Percentiles rank a stretch among this genome's conserved stretches.
These are phyloP conservation scores for Coenobita brevimanus DNA, from an alignment of 1,140 invertebrate species.

Conservation along the genomic window DNA sequence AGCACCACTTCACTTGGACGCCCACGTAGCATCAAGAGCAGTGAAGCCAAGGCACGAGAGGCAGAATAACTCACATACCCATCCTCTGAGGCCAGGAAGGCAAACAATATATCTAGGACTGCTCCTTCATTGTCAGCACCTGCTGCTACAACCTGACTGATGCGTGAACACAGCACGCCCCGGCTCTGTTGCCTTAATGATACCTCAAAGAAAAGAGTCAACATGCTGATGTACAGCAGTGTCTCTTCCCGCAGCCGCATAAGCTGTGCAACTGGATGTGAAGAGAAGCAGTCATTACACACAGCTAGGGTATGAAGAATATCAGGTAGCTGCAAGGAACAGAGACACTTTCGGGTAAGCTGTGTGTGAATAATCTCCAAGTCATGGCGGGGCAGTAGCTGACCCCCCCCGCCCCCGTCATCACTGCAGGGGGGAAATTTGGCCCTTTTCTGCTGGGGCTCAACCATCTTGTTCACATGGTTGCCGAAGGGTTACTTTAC, in stretches of 20 bases:
- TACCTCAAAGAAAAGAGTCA: conserved; percentile 88
- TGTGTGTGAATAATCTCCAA: conserved; percentile 60
- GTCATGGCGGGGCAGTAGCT: conserved; percentile 48
- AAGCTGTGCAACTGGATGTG: conserved; percentile 33
- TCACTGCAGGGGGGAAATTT: conserved; percentile 63
- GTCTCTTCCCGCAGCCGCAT: conserved; percentile 52
- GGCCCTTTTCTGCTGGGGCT: conserved; percentile 68
- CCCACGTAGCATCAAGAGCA: conserved; percentile 87
- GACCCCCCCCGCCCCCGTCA: conserved; percentile 42
- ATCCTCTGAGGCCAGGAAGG: conserved; percentile 83
- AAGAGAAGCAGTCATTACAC: conserved; percentile 65
- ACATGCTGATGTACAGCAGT: conserved; percentile 76
- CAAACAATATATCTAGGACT: conserved; percentile 87
- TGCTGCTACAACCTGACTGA: conserved; percentile 85
- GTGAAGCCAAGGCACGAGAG: conserved; percentile 84
- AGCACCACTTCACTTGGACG: conserved; percentile 85
- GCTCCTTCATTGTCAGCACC: conserved; percentile 86
- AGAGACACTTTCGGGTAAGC: conserved; percentile 63
- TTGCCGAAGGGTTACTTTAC: conserved; percentile 21
- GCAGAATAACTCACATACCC: conserved; percentile 87
- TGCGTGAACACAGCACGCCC: conserved; percentile 84
- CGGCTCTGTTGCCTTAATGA: conserved; percentile 87
- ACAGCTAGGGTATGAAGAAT: conserved; percentile 65
- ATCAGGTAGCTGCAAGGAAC: conserved; percentile 62
- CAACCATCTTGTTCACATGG: conserved; percentile 64